These are phyloP conservation scores for Proterorhinus semilunaris DNA, from an alignment of 2,113 vertebrate species.

Conservation along the genomic window DNA sequence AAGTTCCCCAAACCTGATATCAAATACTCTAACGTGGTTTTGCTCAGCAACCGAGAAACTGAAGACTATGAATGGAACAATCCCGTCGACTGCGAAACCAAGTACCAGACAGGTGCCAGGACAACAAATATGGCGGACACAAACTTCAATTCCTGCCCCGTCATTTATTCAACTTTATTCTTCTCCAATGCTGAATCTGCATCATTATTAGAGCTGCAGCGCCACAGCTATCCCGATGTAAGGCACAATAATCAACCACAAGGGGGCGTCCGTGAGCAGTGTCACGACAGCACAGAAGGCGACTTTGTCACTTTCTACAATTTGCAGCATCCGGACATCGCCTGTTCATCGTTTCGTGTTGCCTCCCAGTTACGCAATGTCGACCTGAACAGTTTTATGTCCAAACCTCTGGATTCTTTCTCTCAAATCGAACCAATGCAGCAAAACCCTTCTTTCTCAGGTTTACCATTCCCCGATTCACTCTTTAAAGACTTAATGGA, in stretches of 20 bases:
- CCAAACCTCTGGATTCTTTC: rapidly evolving
- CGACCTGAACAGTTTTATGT: constrained; percentile 1
- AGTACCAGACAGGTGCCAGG: background rate
- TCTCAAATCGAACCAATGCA: background rate
- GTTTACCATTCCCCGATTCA: background rate
- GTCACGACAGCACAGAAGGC: background rate
- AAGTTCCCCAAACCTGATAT: background rate
- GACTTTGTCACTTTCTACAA: background rate
- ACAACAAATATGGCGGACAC: background rate
- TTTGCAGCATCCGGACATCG: background rate
- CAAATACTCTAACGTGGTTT: constrained; percentile 27
- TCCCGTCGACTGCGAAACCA: background rate
- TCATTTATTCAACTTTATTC: constrained; percentile 17
- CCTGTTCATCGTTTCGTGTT: background rate
- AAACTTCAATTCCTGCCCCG: constrained; percentile 11
- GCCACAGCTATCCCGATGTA: background rate
- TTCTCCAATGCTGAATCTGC: background rate
- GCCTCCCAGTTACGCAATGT: background rate
- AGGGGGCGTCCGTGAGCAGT: constrained; percentile 15
- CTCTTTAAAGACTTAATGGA: constrained; percentile 15
- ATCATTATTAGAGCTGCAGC: background rate
- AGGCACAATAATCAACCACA: background rate
- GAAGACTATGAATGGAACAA: background rate
- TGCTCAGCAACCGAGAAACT: constrained; percentile 1
- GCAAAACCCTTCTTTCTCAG: background rate